phyloP scores from a whole-genome alignment of 2,113 vertebrate species.

The Thinocorus orbignyianus region DNA sequence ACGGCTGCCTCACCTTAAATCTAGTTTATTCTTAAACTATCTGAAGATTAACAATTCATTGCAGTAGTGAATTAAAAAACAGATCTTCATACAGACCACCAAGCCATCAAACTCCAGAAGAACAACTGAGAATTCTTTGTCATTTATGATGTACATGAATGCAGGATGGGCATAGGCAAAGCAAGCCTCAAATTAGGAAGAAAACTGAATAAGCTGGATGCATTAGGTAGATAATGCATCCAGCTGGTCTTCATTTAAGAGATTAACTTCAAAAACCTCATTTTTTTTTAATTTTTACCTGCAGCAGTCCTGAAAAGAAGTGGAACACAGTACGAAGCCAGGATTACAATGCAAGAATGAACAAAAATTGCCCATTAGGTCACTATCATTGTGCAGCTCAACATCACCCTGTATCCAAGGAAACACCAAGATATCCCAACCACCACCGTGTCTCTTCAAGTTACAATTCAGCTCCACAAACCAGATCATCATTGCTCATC shows the following conservation, averaged over 20 bases:
- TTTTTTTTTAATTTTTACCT: not conserved
- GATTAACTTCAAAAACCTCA: not conserved
- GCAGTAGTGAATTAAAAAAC: not conserved
- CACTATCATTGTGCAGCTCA: not conserved
- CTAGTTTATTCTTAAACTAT: not conserved
- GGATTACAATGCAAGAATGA: not conserved
- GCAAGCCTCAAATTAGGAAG: not conserved
- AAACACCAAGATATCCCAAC: not conserved
- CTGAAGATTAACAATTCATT: not conserved
- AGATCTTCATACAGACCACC: not conserved
- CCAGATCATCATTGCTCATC: not conserved
- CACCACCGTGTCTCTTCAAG: not conserved
- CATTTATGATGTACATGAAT: not conserved
- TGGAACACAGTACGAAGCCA: not conserved
- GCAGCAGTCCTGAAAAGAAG: not conserved
- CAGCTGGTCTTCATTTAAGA: not conserved
- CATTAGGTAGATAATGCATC: not conserved
- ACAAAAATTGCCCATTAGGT: not conserved
- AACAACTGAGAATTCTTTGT: not conserved
- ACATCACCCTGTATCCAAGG: not conserved
- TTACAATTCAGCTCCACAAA: not conserved
- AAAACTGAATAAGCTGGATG: not conserved
- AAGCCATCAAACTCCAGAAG: accelerated
- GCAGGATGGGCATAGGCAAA: not conserved
- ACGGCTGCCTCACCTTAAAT: not conserved